Percentiles rank a stretch among this genome's conserved stretches.
phyloP scores from a whole-genome alignment of 2,888 invertebrate genomes.

The Dromius quadrimaculatus region DNA sequence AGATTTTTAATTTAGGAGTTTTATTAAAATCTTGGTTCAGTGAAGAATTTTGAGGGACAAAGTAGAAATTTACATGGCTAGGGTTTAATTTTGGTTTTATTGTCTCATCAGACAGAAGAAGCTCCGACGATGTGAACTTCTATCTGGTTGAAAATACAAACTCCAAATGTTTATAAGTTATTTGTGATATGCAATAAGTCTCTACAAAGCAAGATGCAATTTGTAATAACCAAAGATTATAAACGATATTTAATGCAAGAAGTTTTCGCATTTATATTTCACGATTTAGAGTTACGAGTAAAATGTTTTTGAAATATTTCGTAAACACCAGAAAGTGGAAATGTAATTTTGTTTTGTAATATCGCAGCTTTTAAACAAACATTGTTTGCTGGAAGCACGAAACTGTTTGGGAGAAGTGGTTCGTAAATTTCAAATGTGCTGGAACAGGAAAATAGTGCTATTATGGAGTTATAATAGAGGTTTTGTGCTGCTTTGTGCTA shows the following conservation, averaged over 20 bases:
- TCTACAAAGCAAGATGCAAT: slow-evolving; percentile 13
- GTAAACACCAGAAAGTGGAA: slow-evolving; percentile 9
- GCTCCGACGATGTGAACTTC: no score
- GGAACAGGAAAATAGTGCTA: not conserved
- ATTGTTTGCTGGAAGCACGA: slow-evolving; percentile 7
- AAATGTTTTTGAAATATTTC: not conserved
- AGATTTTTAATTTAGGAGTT: slow-evolving; percentile 38
- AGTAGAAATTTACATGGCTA: slow-evolving; percentile 3
- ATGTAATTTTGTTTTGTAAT: slow-evolving; percentile 28
- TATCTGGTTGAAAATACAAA: no score
- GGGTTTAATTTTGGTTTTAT: slow-evolving; percentile 19
- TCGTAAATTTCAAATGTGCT: slow-evolving; percentile 14
- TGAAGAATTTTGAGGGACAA: no score
- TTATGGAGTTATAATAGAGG: not conserved
- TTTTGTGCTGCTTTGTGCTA: not conserved
- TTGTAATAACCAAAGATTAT: slow-evolving; percentile 26
- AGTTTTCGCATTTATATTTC: slow-evolving; percentile 10
- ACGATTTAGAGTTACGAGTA: not conserved
- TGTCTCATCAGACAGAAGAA: no score
- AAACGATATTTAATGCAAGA: slow-evolving; percentile 26
- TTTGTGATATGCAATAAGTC: no score
- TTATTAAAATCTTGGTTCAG: no score
- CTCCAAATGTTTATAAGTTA: no score
- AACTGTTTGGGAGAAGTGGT: not conserved
- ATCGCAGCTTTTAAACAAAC: slow-evolving; percentile 18